Evolutionary conservation across 2,888 invertebrate genomes (phyloP).

Genomic region (Cryptus viduatorius): DNA sequence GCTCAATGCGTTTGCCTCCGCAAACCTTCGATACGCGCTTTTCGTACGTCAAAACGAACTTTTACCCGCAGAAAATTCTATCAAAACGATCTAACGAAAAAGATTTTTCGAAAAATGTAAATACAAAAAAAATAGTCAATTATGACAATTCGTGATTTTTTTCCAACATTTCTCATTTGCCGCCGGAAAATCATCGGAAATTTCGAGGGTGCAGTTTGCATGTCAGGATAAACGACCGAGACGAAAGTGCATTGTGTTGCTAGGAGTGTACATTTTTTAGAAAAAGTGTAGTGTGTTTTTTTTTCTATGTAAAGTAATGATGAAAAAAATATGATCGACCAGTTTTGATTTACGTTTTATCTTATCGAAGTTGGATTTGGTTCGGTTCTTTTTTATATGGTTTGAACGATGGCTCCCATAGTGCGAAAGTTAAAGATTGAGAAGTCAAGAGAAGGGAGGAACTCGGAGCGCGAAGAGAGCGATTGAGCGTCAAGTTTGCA

Average conservation of each 20-base stretch:
- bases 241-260: conserved; percentile 16
- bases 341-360: background rate
- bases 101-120: background rate
- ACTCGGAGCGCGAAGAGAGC: background rate
- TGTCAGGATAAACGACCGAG: conserved; percentile 26
- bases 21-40: conserved; percentile 11
- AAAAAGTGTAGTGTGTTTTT: background rate
- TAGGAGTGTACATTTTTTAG: conserved; percentile 21
- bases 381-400: background rate
- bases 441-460: background rate
- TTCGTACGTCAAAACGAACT: background rate
- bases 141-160: background rate
- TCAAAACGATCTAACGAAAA: background rate
- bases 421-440: background rate
- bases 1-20: conserved; percentile 75
- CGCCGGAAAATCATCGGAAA: background rate
- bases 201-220: background rate
- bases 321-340: conserved; percentile 13
- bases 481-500: background rate
- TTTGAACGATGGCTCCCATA: background rate
- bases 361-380: background rate
- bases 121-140: background rate
- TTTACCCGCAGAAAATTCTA: background rate
- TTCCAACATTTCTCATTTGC: background rate
- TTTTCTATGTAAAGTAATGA: background rate